Percentiles rank a stretch among this genome's conserved stretches.
Conservation (phyloP, 2,113 vertebrate species). For the Callocephalon fimbriatum region DNA sequence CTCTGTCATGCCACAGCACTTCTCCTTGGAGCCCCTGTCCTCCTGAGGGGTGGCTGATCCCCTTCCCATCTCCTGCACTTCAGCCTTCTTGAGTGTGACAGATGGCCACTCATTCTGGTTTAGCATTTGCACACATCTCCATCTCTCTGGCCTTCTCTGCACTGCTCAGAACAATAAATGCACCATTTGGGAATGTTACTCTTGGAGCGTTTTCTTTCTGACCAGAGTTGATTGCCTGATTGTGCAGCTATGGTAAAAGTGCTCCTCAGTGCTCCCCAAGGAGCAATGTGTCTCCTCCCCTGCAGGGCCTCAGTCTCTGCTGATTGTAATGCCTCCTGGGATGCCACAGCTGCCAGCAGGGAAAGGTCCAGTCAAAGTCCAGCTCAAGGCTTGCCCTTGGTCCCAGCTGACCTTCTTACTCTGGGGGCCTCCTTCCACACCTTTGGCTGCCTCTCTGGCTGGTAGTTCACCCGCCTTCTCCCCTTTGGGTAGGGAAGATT, state of each 20-base stretch:
- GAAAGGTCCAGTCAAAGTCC: background rate
- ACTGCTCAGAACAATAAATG: background rate
- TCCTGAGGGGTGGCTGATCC: background rate
- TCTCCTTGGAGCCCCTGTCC: background rate
- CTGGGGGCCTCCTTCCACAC: background rate
- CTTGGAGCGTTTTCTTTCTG: background rate
- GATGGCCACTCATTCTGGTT: background rate
- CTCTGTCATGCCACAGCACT: background rate
- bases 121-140: background rate
- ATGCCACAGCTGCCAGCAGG: background rate
- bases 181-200: background rate
- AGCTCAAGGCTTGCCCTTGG: background rate
- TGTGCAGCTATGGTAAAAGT: background rate
- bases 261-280: background rate
- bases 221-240: background rate
- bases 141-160: background rate
- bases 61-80: background rate
- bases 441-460: background rate
- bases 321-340: background rate
- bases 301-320: background rate
- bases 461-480: background rate
- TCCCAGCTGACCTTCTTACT: background rate
- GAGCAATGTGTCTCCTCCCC: background rate
- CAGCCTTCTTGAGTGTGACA: background rate
- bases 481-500: background rate